Evolutionary conservation across 2,888 invertebrate species (phyloP), one percentile per base, ranked within the genome.

Genomic region (Drosophila prostipennis): DNA sequence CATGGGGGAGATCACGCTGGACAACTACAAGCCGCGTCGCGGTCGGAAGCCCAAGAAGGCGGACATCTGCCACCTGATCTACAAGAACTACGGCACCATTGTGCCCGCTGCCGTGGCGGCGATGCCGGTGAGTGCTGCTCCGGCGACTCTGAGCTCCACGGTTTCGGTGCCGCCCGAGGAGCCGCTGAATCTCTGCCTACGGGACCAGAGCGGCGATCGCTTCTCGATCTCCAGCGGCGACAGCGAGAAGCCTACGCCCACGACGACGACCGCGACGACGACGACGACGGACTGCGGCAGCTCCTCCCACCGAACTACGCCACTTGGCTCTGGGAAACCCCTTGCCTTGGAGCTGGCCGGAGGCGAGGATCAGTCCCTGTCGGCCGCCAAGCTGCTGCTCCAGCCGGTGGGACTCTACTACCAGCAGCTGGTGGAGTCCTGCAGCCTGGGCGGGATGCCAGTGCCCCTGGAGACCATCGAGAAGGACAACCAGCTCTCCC

Each of bases 11-110:
- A 97, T 97, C 93, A 97, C 97, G 0, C 91, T 97, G 58, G 97
- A 97, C 89, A 96, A 97, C 91, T 96, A 96, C 13, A 96, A 97
- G 80, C 97, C 97, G 0, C 92, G 97, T 39, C 93, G 98, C 71
- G 97, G 97, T 0, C 93, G 97, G 16, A 98, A 98, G 89, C 98
- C 97, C 0, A 97, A 97, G 90, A 97, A 98, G 91, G 97, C 97
- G 0, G 97, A 97, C 88, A 98, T 98, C 77, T 97, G 97, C 77
- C 97, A 97, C 89, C 92, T 97, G 45, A 97, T 97, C 78, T 97
- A 97, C 89, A 97, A 97, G 90, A 97, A 97, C 91, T 97, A 97
- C 89, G 97, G 97, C 3, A 97, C 96, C 0, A 96, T 97, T 13
- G 94, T 96, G 53, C 96, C 96, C 5, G 46, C 70, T 3, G 57